Conservation (phyloP, 2,888 invertebrate genomes). For the Germaria angustata region DNA sequence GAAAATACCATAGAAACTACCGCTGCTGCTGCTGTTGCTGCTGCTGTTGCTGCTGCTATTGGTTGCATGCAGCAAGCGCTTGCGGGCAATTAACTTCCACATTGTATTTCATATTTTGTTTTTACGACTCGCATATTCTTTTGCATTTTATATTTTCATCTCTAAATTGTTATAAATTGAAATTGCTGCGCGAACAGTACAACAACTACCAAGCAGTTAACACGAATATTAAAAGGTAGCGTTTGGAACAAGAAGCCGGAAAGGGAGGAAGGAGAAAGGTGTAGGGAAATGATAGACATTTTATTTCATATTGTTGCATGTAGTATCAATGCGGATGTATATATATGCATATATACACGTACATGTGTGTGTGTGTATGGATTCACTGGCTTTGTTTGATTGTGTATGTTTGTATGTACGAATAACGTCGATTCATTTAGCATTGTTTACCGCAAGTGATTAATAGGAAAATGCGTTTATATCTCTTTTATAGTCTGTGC, state of each 20-base stretch:
- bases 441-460: conserved; percentile 65
- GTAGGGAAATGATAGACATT: conserved; percentile 16
- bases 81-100: conserved; percentile 59
- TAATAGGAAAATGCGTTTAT: conserved; percentile 65
- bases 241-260: neutral
- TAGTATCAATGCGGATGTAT: neutral
- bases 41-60: conserved; percentile 11
- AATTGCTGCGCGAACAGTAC: conserved; percentile 23
- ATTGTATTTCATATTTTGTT: conserved; percentile 47
- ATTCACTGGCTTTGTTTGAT: neutral
- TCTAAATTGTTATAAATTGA: conserved; percentile 55
- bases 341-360: neutral
- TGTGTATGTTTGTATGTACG: neutral
- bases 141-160: conserved; percentile 13
- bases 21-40: conserved; percentile 8
- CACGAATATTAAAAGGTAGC: neutral
- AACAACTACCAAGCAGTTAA: conserved; percentile 6
- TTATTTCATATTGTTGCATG: conserved; percentile 37
- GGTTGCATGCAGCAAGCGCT: conserved; percentile 33
- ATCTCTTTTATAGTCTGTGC: conserved; percentile 48
- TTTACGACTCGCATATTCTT: conserved; percentile 15
- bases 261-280: neutral
- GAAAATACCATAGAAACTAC: conserved; percentile 23
- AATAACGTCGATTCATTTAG: conserved; percentile 55
- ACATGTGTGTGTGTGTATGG: neutral